Base-by-base conservation (phyloP, 1,140 invertebrate genomes). In the Harlomillsia oculata region DNA sequence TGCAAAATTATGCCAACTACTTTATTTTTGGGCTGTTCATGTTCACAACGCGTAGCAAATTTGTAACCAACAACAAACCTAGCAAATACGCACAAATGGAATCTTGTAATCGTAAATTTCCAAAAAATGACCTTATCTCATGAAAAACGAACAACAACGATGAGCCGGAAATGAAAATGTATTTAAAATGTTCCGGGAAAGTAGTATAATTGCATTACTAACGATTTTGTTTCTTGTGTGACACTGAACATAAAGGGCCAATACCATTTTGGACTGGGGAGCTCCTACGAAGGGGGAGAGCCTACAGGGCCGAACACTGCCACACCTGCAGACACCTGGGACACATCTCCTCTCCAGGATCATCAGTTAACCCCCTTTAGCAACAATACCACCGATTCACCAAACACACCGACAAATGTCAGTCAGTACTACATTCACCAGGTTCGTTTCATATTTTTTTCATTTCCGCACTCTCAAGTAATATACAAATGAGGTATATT, bases 401-500 rank as follows among this genome's bases (percentile, higher is more conserved):
- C 58, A 40, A 56, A 28, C 30, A 86, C 87, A 16, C 85, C 89
- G 0, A 71, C 97, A 36, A 77, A 87, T 2, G 80, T 85, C 8
- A 82, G 84, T 53, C 85, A 90, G 67, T 97, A 93, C 68, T 82
- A 87, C 65, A 74, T 97, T 18, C 73, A 53, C 39, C 63, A 65
- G 60, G 64, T 65, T 59, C 52, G 16, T 32, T 46, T 25, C 9
- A 8, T 28, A 25, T 46, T 46, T 46, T 46, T 46, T 6, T 11
- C 21, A 46, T 25, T 11, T n/a, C 9, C 28, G n/a, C n/a, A n/a
- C n/a, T n/a, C n/a, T n/a, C n/a, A n/a, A n/a, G n/a, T n/a, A n/a
- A n/a, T n/a, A n/a, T n/a, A n/a, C n/a, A n/a, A n/a, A n/a, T n/a
- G n/a, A n/a, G n/a, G n/a, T n/a, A n/a, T n/a, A n/a, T n/a, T n/a